Evolutionary conservation across 2,113 vertebrate species (phyloP), one percentile per base, ranked within the genome.

Genomic region (Lophochroa leadbeateri): DNA sequence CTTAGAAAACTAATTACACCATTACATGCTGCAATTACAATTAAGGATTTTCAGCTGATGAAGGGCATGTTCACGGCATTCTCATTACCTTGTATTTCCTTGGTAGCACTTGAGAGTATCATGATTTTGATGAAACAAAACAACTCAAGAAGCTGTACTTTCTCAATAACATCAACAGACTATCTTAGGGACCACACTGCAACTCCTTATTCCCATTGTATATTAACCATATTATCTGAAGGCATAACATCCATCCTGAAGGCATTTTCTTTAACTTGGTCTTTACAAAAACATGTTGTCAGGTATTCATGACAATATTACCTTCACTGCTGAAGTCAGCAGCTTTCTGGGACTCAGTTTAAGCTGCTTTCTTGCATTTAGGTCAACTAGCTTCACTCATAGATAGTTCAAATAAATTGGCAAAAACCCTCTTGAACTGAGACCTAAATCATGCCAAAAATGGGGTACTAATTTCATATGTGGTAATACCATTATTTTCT

Each of bases 11-110:
- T 98, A 98, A 98, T 98, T 98, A 97, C 83, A 97, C 93, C 78
- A 97, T 98, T 98, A 97, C 96, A 95, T 96, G 77, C 95, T 96
- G 97, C 97, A 98, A 98, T 98, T 98, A 98, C 96, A 98, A 98
- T 98, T 98, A 97, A 97, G 97, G 97, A 98, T 97, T 98, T 97
- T 97, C 96, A 97, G 93, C 86, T 97, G 95, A 98, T 98, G 97
- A 98, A 98, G 97, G 88, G 67, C 92, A 91, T 96, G 91, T 97
- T 98, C 94, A 20, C 69, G 97, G 91, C 88, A 85, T 97, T 95
- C 93, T 98, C 95, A 95, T 98, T 98, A 98, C 87, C 94, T 97
- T 96, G 86, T 97, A 97, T 97, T 98, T 98, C 94, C 92, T 97
- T 97, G 90, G 92, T 83, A 97, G 74, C 85, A 85, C 94, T 97